A percentile compares a stretch with the other conserved stretches of the same genome.
Conservation (phyloP, 2,888 invertebrate species). For the Mayetiola destructor region DNA sequence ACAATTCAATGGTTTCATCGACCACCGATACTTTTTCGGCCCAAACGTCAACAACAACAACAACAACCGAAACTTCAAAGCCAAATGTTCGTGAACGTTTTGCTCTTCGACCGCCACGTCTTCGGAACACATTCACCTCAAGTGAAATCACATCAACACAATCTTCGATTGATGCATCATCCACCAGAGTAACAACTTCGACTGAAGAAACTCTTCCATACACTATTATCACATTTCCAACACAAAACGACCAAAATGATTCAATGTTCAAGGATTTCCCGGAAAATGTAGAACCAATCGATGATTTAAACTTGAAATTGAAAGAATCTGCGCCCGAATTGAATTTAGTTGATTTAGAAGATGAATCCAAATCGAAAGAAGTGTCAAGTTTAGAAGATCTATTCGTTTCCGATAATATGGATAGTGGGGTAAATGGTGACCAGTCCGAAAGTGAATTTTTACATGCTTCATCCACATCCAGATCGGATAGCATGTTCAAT, state of each 20-base stretch:
- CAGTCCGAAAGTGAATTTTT: not conserved
- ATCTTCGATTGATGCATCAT: not conserved
- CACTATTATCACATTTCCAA: not conserved
- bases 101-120: not conserved
- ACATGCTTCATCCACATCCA: slow-evolving; percentile 1
- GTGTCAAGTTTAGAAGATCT: slow-evolving; percentile 1
- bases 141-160: not conserved
- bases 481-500: not conserved
- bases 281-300: not conserved
- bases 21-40: not conserved
- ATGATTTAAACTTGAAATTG: not conserved
- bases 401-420: not conserved
- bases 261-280: not conserved
- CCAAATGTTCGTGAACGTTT: not conserved
- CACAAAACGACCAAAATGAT: not conserved
- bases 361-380: slow-evolving; percentile 5
- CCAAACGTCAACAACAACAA: not conserved
- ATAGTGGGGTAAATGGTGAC: not conserved
- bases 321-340: not conserved
- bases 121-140: not conserved
- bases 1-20: not conserved
- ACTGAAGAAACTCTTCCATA: slow-evolving; percentile 2
- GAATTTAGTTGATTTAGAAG: slow-evolving; percentile 9
- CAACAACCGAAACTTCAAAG: not conserved
- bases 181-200: not conserved